Conservation (phyloP, 2,888 invertebrate species). For the Dolomedes plantarius region DNA sequence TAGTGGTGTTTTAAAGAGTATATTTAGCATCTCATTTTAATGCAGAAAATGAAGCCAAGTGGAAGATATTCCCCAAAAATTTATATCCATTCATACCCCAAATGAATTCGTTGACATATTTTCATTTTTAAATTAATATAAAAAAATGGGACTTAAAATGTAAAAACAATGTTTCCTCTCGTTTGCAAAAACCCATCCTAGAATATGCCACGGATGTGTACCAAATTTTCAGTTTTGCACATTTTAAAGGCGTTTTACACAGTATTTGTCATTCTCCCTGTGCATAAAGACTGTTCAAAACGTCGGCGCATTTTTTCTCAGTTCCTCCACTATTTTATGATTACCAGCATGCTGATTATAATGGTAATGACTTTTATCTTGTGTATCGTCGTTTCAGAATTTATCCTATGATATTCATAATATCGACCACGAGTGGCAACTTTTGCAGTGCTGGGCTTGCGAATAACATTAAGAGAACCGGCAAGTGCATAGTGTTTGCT, state of each 20-base stretch:
- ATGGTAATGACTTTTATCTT: conserved; percentile 2
- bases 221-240: too few relatives aligned
- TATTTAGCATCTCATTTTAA: too few relatives aligned
- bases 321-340: background rate
- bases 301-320: background rate
- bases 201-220: too few relatives aligned
- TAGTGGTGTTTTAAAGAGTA: too few relatives aligned
- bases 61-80: too few relatives aligned
- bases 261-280: conserved; percentile 24
- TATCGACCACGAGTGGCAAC: conserved; percentile 34
- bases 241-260: conserved; percentile 21
- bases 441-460: conserved; percentile 32
- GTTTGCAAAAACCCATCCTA: too few relatives aligned
- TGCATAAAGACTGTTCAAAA: conserved; percentile 2
- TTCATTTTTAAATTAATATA: too few relatives aligned
- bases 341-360: conserved; percentile 1
- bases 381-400: background rate
- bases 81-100: too few relatives aligned
- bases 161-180: too few relatives aligned
- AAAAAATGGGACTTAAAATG: too few relatives aligned
- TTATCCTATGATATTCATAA: conserved; percentile 20
- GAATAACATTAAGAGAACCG: conserved; percentile 24
- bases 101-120: too few relatives aligned
- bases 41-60: too few relatives aligned
- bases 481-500: background rate